phyloP scores from a whole-genome alignment of 2,113 vertebrate species.

The Gila orcuttii region DNA sequence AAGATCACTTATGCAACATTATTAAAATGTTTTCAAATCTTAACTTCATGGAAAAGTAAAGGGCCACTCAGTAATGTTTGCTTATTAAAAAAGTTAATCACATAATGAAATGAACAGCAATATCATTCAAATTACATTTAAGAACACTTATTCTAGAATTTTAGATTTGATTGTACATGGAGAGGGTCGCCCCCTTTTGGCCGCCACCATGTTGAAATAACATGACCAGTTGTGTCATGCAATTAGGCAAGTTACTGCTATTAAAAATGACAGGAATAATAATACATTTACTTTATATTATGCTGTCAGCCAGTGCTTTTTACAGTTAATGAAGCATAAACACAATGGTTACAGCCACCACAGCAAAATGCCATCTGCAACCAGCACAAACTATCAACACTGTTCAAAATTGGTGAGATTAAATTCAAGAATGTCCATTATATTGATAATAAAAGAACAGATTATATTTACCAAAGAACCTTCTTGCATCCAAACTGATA shows the following conservation, averaged over 20 bases:
- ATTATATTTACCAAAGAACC: not conserved
- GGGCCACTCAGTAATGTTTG: not conserved
- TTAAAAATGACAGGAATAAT: not conserved
- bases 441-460: not conserved
- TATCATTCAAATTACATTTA: not conserved
- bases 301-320: not conserved
- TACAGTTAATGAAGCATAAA: not conserved
- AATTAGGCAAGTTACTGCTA: not conserved
- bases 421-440: not conserved
- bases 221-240: not conserved
- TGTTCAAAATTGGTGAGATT: not conserved
- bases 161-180: not conserved
- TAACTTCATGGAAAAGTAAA: not conserved
- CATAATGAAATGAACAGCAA: not conserved
- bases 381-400: not conserved
- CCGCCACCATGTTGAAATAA: not conserved
- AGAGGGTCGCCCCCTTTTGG: slow-evolving; percentile 1
- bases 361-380: not conserved
- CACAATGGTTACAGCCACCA: not conserved
- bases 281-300: not conserved
- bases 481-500: not conserved
- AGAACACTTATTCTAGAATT: not conserved
- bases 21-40: not conserved
- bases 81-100: not conserved
- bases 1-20: slow-evolving; percentile 8